These are phyloP conservation scores for Passer domesticus DNA, from an alignment of 2,113 vertebrate genomes.

Conservation along the genomic window DNA sequence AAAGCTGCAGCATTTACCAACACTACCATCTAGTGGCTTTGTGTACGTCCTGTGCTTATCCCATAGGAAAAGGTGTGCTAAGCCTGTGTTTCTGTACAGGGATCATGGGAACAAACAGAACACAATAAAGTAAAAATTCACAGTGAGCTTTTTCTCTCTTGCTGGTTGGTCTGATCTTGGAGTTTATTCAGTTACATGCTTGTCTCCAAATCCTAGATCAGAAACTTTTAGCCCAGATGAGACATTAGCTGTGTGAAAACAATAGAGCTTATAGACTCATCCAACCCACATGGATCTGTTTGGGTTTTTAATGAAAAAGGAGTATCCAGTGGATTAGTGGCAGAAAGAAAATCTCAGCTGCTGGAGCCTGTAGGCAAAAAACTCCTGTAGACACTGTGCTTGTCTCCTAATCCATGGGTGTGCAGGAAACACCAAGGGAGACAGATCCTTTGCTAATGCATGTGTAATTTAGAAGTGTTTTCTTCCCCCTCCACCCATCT, in stretches of 20 bases:
- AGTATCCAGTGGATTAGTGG: constrained; percentile 38
- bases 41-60: not conserved
- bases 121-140: not conserved
- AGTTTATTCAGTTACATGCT: not conserved
- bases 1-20: constrained; percentile 5
- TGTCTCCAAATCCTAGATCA: constrained; percentile 14
- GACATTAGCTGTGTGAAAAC: not conserved
- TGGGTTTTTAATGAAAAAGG: constrained; percentile 59
- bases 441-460: constrained; percentile 35
- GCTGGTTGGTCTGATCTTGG: not conserved
- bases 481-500: constrained; percentile 58
- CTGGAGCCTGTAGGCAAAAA: constrained; percentile 42
- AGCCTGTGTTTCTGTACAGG: not conserved
- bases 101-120: constrained; percentile 8
- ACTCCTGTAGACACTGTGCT: not conserved
- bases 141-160: not conserved
- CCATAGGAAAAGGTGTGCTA: not conserved
- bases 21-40: constrained; percentile 61
- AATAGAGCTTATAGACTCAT: not conserved
- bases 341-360: constrained; percentile 18
- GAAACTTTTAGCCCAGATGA: constrained; percentile 40
- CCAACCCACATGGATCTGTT: constrained; percentile 22
- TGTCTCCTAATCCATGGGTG: constrained; percentile 53
- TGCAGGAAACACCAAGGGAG: constrained; percentile 50
- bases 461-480: constrained; percentile 48